phyloP scores from a whole-genome alignment of 2,113 vertebrate species.

The Petrocephalus microphthalmus region DNA sequence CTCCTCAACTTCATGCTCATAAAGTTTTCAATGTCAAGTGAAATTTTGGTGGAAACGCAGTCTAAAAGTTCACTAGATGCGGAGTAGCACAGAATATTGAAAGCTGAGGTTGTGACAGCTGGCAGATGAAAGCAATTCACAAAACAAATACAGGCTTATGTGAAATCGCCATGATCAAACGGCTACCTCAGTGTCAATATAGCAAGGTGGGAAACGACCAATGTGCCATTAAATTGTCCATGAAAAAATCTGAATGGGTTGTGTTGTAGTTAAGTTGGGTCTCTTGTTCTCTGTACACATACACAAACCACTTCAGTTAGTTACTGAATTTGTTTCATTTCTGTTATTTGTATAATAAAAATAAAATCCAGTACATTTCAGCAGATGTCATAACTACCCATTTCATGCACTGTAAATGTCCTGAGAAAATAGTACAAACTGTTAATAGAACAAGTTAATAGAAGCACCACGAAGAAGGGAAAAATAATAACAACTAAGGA shows the following conservation, averaged over 20 bases:
- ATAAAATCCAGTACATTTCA: not conserved
- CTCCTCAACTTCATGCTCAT: not conserved
- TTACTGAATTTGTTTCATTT: not conserved
- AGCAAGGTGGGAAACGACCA: not conserved
- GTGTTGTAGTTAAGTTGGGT: not conserved
- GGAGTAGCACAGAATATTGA: not conserved
- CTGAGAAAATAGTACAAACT: not conserved
- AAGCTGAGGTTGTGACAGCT: not conserved
- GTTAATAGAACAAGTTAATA: too few species aligned
- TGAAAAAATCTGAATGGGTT: not conserved
- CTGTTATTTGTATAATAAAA: not conserved
- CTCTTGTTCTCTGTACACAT: not conserved
- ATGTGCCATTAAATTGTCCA: not conserved
- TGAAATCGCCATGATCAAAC: not conserved
- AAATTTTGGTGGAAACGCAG: not conserved
- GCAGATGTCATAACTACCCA: not conserved
- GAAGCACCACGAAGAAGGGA: not conserved
- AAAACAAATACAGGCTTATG: not conserved
- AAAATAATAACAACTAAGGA: not conserved
- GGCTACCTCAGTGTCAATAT: not conserved
- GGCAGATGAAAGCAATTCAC: not conserved
- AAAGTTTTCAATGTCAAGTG: constrained; percentile 4
- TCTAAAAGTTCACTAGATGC: not conserved
- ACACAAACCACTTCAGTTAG: not conserved
- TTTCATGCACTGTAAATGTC: not conserved